phyloP scores from a whole-genome alignment of 2,113 vertebrate genomes.

The Mormyrus lacerda region DNA sequence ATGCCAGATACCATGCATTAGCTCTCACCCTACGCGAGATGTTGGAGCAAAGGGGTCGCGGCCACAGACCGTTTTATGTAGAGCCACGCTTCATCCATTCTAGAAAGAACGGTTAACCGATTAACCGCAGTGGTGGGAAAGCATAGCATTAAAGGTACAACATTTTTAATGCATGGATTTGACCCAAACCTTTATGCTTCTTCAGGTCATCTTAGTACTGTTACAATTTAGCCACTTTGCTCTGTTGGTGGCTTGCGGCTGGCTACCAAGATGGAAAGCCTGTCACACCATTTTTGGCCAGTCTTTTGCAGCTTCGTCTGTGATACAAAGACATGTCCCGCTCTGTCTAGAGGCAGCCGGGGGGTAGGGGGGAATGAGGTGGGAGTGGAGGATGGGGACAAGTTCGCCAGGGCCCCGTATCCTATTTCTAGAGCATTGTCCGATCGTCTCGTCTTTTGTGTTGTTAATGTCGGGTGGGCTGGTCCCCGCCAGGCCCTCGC shows the following conservation, averaged over 20 bases:
- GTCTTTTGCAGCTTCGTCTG: background rate
- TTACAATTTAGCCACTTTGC: background rate
- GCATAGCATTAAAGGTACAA: constrained; percentile 14
- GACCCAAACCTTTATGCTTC: background rate
- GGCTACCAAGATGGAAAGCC: background rate
- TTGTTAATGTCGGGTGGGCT: constrained; percentile 42
- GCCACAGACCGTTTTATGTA: background rate
- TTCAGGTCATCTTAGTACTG: background rate
- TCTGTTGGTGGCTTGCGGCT: background rate
- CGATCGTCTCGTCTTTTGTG: background rate
- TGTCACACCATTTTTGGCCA: background rate
- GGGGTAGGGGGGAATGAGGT: background rate
- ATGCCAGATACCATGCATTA: background rate
- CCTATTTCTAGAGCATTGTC: constrained; percentile 19
- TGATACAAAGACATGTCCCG: background rate
- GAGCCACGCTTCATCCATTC: background rate
- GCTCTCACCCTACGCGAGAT: background rate
- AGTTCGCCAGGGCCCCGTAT: background rate
- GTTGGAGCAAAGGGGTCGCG: background rate
- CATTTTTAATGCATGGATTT: constrained; percentile 11
- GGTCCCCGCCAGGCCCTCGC: constrained; percentile 32
- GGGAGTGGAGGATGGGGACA: constrained; percentile 19
- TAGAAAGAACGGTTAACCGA: background rate
- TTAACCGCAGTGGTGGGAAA: background rate
- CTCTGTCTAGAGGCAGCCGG: background rate